phyloP scores from a whole-genome alignment of 2,888 invertebrate species.

The Caenorhabditis zanzibari region DNA sequence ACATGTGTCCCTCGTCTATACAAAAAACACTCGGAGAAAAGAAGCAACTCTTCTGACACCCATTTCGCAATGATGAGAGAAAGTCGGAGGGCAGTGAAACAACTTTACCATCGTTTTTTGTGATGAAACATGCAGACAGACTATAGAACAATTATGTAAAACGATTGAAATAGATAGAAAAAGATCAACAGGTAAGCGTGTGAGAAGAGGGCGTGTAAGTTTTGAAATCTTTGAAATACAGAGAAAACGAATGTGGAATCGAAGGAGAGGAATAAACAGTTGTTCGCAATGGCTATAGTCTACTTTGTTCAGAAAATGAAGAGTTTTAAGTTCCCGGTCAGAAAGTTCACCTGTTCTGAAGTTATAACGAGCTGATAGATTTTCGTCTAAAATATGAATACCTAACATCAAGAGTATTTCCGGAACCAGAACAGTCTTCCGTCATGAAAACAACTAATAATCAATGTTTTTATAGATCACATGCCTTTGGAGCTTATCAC shows the following conservation, averaged over 20 bases:
- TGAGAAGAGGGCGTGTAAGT: not conserved
- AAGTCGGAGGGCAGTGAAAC: not conserved
- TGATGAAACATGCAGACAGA: slow-evolving; percentile 30
- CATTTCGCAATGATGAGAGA: slow-evolving; percentile 54
- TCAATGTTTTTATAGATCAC: slow-evolving; percentile 14
- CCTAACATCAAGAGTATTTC: not conserved
- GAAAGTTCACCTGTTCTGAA: not conserved
- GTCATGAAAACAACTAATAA: slow-evolving; percentile 9
- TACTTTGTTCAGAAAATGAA: not conserved
- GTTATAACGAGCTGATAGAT: no score
- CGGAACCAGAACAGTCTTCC: not conserved
- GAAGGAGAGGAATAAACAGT: slow-evolving; percentile 2
- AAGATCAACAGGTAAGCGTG: slow-evolving; percentile 1
- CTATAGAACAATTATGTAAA: slow-evolving; percentile 54
- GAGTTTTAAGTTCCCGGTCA: no score
- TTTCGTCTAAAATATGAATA: no score
- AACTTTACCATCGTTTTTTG: slow-evolving; percentile 18
- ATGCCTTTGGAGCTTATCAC: slow-evolving; percentile 26
- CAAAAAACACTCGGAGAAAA: slow-evolving; percentile 37
- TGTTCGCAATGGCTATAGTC: slow-evolving; percentile 9
- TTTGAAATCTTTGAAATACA: slow-evolving; percentile 8
- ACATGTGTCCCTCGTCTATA: slow-evolving; percentile 48
- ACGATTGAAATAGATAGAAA: slow-evolving; percentile 35
- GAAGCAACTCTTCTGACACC: slow-evolving; percentile 27
- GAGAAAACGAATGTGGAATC: not conserved